Conservation (phyloP, 1,140 invertebrate genomes). For the Aphelenchoides fujianensis region DNA sequence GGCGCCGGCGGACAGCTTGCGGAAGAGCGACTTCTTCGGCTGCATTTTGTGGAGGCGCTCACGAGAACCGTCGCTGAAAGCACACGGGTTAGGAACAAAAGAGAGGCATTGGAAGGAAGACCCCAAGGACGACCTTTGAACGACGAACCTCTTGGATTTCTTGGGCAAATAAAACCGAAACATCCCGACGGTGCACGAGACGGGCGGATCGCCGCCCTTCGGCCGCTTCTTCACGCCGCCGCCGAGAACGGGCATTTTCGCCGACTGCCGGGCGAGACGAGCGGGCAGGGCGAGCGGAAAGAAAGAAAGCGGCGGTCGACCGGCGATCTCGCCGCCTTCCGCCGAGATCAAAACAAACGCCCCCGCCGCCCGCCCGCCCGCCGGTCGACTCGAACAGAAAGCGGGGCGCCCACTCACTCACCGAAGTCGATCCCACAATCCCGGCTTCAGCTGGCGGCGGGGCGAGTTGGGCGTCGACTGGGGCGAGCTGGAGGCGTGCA, state of each 20-base stretch:
- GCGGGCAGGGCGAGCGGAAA: not conserved
- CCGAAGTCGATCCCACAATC: not conserved
- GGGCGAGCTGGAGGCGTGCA: not conserved
- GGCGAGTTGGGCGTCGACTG: not conserved
- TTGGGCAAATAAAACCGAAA: not conserved
- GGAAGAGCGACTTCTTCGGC: not conserved
- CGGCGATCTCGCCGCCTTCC: not conserved
- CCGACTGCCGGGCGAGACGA: not conserved
- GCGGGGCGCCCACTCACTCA: not conserved
- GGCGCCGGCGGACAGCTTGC: slow-evolving; percentile 4
- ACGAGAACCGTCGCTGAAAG: not conserved
- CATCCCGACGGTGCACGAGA: not conserved
- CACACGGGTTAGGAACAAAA: not conserved
- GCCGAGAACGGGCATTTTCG: not conserved
- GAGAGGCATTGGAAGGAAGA: not conserved
- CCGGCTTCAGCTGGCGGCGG: not conserved
- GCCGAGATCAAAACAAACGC: not conserved
- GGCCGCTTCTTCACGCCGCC: not conserved
- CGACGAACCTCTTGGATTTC: not conserved
- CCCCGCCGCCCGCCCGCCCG: not conserved
- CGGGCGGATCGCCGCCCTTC: not conserved
- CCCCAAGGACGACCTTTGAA: not conserved
- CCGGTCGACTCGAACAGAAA: not conserved
- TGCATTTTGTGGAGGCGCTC: slow-evolving; percentile 9
- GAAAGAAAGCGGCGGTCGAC: too few species aligned